Percentiles rank a stretch among this genome's conserved stretches.
Evolutionary conservation across 2,113 vertebrate species (phyloP).

Genomic region (Columbina picui): DNA sequence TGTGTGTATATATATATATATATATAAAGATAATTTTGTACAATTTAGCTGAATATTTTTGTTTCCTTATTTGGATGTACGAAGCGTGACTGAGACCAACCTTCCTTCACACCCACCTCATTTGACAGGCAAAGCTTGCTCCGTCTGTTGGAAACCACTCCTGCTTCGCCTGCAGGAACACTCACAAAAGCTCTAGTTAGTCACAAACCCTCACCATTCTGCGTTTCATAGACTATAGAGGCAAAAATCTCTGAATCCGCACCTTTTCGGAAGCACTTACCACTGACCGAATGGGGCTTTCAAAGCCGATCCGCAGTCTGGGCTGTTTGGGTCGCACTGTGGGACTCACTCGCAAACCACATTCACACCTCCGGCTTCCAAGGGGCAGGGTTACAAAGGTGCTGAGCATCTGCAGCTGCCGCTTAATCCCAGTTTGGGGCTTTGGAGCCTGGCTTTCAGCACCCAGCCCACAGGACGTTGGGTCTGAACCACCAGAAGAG

Average conservation of each 20-base stretch:
- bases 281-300: background rate
- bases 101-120: too few species aligned
- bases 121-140: background rate
- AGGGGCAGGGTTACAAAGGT: background rate
- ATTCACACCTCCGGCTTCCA: fast-evolving
- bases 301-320: background rate
- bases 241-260: background rate
- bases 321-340: background rate
- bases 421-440: background rate
- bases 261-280: background rate
- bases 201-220: background rate
- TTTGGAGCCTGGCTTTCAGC: background rate
- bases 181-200: background rate
- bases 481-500: background rate
- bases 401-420: background rate
- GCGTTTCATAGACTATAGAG: background rate
- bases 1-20: background rate
- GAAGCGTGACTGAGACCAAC: background rate
- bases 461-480: fast-evolving
- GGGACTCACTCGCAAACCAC: background rate
- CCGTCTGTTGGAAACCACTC: conserved; percentile 50
- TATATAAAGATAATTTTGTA: conserved; percentile 43
- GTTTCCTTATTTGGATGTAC: conserved; percentile 70
- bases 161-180: conserved; percentile 15
- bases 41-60: conserved; percentile 69